Evolutionary conservation across 2,113 vertebrate species (phyloP), one percentile per base, ranked within the genome.

Genomic region (Rafetus swinhoei): DNA sequence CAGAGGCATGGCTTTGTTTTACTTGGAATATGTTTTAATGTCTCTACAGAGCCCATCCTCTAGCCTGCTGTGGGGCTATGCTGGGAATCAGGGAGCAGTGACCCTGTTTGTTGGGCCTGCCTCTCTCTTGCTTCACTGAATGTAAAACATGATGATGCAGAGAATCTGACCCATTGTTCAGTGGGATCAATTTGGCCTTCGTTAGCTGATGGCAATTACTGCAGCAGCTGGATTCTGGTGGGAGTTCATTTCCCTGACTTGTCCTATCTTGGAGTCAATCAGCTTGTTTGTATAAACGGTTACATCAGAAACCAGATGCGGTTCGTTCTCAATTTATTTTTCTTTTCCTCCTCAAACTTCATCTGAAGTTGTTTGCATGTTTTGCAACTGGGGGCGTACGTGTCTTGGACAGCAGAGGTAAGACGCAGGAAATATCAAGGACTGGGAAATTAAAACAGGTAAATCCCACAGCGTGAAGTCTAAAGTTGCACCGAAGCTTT

Each of bases 171-270:
- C 13, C 86, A 76, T 2, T 87, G 84, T 52, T 93, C 14, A 0
- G 0, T 69, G 6, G 45, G 54, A 39, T 86, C 82, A 32, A 16
- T 55, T 72, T 93, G 52, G 12, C 86, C 0, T 0, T 25, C n/a
- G 13, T 88, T 27, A 94, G 62, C n/a, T 1, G 9, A 16, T 72
- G 72, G 79, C 85, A 94, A 52, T 72, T 90, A 74, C 89, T 59
- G 65, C 81, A 95, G 86, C 92, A 56, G 62, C 19, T 88, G 90
- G 86, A 79, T 91, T n/a, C 50, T 83, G 81, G 60, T 76, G 65
- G 18, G 32, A 72, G 19, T 72, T 72, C 32, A 19, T 18, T 72
- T 72, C 65, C 60, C 14, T 25, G 9, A 83, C 35, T 72, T 52
- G 2, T 25, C n/a, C n/a, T 86, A 13, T 25, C 16, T 32, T 18